A percentile compares a stretch with the other conserved stretches of the same genome.
These are phyloP conservation scores for Emmelina monodactyla DNA, from an alignment of 2,888 invertebrate genomes.

Conservation along the genomic window DNA sequence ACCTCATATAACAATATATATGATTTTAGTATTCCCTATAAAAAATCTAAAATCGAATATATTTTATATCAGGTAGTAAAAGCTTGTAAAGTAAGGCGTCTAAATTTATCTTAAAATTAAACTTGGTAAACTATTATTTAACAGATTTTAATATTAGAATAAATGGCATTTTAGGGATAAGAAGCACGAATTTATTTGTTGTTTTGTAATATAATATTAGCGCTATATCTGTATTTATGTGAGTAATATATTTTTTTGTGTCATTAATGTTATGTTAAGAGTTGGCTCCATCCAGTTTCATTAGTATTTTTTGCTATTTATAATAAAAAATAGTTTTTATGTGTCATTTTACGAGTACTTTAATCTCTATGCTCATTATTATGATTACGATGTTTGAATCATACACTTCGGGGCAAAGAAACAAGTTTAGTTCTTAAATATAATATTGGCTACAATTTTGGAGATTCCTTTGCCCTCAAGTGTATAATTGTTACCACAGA, in stretches of 20 bases:
- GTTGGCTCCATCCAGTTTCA: conserved; percentile 43
- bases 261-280: conserved; percentile 25
- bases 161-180: conserved; percentile 53
- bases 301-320: conserved; percentile 15
- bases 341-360: conserved; percentile 17
- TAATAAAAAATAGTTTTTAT: conserved; percentile 18
- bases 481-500: conserved; percentile 61
- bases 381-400: no score
- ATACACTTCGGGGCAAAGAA: no score
- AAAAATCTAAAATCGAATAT: conserved; percentile 9
- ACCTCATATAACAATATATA: no score
- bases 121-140: conserved; percentile 21
- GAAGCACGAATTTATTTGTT: conserved; percentile 65
- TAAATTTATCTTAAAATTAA: background rate
- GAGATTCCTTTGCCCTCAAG: conserved; percentile 34
- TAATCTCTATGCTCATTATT: conserved; percentile 47
- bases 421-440: no score
- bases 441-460: no score
- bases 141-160: conserved; percentile 28
- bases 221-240: conserved; percentile 40
- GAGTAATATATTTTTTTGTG: conserved; percentile 51
- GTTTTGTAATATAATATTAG: conserved; percentile 54
- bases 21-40: conserved; percentile 9
- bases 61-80: background rate
- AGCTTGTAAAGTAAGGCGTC: conserved; percentile 2